Evolutionary conservation across 2,797 vertebrate genomes (phyloP), one percentile per base, ranked within the genome.

Genomic region (Labeo calbasu): DNA sequence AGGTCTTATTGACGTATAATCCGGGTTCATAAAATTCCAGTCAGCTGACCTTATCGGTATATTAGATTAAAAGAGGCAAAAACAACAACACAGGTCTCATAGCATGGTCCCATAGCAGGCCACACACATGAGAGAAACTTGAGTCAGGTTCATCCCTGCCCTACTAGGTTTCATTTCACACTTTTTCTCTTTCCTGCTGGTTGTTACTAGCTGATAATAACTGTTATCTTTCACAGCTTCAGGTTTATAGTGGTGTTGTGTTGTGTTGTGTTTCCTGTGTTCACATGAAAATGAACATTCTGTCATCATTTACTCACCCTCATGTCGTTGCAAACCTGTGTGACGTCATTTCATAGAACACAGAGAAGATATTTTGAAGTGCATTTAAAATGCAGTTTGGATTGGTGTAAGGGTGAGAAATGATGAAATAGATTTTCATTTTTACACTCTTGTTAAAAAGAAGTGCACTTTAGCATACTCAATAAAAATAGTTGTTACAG

Each of bases 11-110:
- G 21, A 25, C 3, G 17, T 71, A 72, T 66, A 70, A 28, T 48
- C 43, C 65, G 57, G 36, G 50, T 80, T 75, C 25, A 80, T 65
- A 73, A 53, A 43, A 66, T 79, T 85, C 57, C 48, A 66, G 28
- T 65, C 36, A 28, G 36, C 43, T 75, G 63, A 57, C 14, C n/a
- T n/a, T 77, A 65, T 73, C 7, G n/a, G 40, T 57, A 48, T 48
- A 69, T 78, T 50, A 78, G 10, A 78, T 65, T 78, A 78, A 51
- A 65, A 32, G 11, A 78, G 3, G 17, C 59, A 50, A 65, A 65
- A 59, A 28, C 43, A 65, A 19, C 28, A 59, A 50, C 69, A 82
- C 43, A 50, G 50, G 17, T 25, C 48, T 43, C 48, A 55, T 51
- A 50, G 59, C 43, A 32, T 17, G 81, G 21, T 3, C 7, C 55